phyloP scores from a whole-genome alignment of 2,797 vertebrate genomes.

The Scomberomorus guttatus region DNA sequence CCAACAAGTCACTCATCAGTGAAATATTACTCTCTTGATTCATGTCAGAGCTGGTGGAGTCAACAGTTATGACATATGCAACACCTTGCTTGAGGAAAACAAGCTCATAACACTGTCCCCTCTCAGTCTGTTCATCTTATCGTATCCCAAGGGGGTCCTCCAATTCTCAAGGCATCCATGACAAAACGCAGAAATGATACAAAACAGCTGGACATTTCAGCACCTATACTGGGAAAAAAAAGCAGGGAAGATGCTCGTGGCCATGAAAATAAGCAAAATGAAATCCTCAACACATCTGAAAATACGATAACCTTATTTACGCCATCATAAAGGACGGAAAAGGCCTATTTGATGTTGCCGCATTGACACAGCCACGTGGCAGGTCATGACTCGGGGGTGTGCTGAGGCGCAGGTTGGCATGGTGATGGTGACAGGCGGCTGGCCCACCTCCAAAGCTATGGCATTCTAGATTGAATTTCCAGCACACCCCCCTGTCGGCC shows the following conservation, averaged over 20 bases:
- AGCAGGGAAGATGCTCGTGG: conserved; percentile 32
- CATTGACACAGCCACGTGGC: conserved; percentile 57
- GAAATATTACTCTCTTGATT: conserved; percentile 70
- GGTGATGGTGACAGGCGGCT: conserved; percentile 85
- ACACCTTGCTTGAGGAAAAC: conserved; percentile 55
- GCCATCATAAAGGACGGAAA: conserved; percentile 44
- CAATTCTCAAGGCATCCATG: conserved; percentile 71
- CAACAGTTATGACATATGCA: conserved; percentile 59
- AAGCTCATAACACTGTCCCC: conserved; percentile 61
- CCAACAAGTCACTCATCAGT: conserved; percentile 61
- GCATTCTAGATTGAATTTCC: conserved; percentile 87
- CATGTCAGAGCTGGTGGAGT: conserved; percentile 56
- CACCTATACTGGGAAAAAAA: not conserved
- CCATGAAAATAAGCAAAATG: conserved; percentile 65
- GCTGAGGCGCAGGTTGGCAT: conserved; percentile 81
- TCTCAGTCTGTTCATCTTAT: conserved; percentile 55
- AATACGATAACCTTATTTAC: conserved; percentile 65
- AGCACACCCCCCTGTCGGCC: conserved; percentile 67
- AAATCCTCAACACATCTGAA: conserved; percentile 72
- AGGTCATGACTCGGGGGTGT: conserved; percentile 81
- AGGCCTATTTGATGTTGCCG: conserved; percentile 54
- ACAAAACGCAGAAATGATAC: conserved; percentile 66
- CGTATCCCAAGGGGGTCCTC: conserved; percentile 53
- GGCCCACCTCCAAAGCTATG: conserved; percentile 86
- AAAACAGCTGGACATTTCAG: conserved; percentile 66